phyloP scores from a whole-genome alignment of 1,140 invertebrate species.

The Zaprionus taronus region DNA sequence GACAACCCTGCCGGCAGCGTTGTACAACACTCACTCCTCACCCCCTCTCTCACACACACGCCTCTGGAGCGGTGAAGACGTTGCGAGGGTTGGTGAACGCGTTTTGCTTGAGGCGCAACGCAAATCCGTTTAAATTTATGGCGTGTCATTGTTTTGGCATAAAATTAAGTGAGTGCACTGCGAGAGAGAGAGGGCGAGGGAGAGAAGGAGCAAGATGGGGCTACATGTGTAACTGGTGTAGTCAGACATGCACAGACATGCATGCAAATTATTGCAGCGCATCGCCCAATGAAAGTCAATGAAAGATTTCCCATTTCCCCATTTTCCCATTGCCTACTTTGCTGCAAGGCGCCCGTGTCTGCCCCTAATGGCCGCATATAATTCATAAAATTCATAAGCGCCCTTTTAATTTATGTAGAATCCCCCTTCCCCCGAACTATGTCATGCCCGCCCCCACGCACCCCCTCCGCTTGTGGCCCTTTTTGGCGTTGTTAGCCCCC shows the following conservation, averaged over 20 bases:
- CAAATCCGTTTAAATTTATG: conserved; percentile 83
- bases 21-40: conserved; percentile 24
- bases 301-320: conserved; percentile 50
- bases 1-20: conserved; percentile 26
- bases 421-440: conserved; percentile 15
- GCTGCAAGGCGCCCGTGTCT: conserved; percentile 33
- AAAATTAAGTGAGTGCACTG: conserved; percentile 78
- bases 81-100: conserved; percentile 37
- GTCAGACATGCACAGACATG: conserved; percentile 77
- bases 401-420: conserved; percentile 75
- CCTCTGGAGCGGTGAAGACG: conserved; percentile 2
- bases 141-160: conserved; percentile 82
- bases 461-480: background rate
- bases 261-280: conserved; percentile 74
- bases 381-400: conserved; percentile 82
- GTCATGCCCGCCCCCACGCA: background rate
- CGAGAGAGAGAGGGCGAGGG: background rate
- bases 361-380: conserved; percentile 55
- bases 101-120: conserved; percentile 60
- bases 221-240: conserved; percentile 52
- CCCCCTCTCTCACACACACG: background rate
- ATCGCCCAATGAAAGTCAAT: conserved; percentile 73
- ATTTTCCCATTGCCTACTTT: conserved; percentile 61
- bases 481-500: conserved; percentile 28
- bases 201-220: too few relatives aligned